Evolutionary conservation across 2,888 invertebrate genomes (phyloP), one percentile per base, ranked within the genome.

Genomic region (Pheosia tremula): DNA sequence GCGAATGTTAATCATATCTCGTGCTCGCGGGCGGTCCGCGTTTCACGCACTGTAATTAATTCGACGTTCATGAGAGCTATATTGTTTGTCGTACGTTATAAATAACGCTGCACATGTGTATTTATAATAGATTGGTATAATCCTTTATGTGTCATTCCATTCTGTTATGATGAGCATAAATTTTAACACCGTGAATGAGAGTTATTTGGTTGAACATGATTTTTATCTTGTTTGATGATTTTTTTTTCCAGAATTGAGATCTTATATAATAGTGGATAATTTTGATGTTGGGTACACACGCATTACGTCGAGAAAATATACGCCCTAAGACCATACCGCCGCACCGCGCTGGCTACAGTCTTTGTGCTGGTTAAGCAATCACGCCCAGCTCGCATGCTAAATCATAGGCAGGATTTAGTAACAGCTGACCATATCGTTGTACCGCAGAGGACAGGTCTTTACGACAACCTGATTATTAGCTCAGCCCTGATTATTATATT

Each of bases 1-100:
- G 66, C 66, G 70, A 75, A 71, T 75, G 75, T 77, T 76, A 80
- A 81, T 82, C 75, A 79, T 75, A 71, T 74, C 70, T 60, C 61
- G 63, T 65, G 67, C 61, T 74, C 68, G 78, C 74, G 83, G 84
- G 85, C 84, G 85, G 85, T 79, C 85, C 77, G 72, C 77, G 72
- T 71, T 72, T 74, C 75, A 75, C 71, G 71, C 67, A 13, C 57
- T 65, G 72, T 80, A 82, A 87, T 85, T 86, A 87, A 86, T 87
- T 80, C 80, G 80, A 72, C 73, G 75, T 73, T 68, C 79, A 71
- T 71, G 75, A 75, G 74, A 74, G 78, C 68, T 77, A 77, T 79
- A 74, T 70, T 74, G 71, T 75, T 75, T 67, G 64, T 71, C 63
- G 62, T 81, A 68, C 63, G 74, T 68, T 74, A 72, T 71, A 64